Conservation (phyloP, 2,113 vertebrate species). For the Dasyornis broadbenti region DNA sequence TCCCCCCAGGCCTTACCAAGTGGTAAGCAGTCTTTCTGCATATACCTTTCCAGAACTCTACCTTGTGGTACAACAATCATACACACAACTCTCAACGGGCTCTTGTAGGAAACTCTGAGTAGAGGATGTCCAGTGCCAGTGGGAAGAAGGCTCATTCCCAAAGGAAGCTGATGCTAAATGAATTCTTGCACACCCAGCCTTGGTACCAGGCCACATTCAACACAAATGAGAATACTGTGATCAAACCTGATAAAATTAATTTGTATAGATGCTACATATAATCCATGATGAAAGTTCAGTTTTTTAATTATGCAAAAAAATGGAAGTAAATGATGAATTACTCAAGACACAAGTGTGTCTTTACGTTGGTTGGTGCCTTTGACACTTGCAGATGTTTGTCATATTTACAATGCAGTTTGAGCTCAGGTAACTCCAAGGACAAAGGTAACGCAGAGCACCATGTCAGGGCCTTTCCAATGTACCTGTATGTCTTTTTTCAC, state of each 20-base stretch:
- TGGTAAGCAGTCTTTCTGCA: neutral
- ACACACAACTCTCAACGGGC: neutral
- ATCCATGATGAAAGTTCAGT: neutral
- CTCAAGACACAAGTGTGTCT: neutral
- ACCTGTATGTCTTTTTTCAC: neutral
- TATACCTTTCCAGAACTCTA: neutral
- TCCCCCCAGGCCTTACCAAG: neutral
- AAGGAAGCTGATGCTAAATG: neutral
- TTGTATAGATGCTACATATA: neutral
- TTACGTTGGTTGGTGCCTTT: neutral
- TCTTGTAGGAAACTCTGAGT: neutral
- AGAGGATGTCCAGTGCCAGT: neutral
- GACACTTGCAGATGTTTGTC: neutral
- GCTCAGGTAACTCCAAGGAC: neutral
- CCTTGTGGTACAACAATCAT: fast-evolving
- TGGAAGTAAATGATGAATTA: neutral
- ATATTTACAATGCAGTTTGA: neutral
- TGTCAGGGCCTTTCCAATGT: fast-evolving
- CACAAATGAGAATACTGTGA: neutral
- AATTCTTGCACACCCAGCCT: neutral
- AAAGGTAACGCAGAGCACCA: neutral
- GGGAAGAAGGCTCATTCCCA: neutral
- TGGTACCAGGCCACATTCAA: neutral
- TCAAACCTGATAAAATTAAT: neutral
- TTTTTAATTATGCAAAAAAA: neutral